Evolutionary conservation across 2,113 vertebrate species (phyloP), one percentile per base, ranked within the genome.

Genomic region (Gila orcuttii): DNA sequence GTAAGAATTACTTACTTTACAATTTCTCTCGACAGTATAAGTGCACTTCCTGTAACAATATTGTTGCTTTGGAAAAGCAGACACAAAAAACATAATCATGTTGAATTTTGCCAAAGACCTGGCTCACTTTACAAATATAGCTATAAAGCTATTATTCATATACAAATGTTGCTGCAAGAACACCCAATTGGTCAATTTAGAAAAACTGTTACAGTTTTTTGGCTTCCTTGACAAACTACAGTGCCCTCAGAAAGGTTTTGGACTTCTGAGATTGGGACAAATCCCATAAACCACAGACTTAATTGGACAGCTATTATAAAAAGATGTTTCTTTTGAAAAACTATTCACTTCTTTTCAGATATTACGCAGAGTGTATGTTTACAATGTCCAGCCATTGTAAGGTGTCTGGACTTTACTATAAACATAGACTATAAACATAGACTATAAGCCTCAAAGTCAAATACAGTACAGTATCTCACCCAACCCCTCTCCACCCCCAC

Each of bases 41-140:
- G 92, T 93, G 93, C 94, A 95, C 93, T 93, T 94, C 91, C 91
- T 93, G 94, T 91, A 95, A 95, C 94, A 95, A 94, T 93, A 90
- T 94, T 95, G 94, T 94, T 95, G 94, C 92, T 92, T 93, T 93
- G 85, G 80, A 88, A 93, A 93, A 94, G 91, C 93, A 83, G 89
- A 95, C 59, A 94, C 87, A 95, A 89, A 92, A 87, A 91, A 90
- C 91, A 86, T 92, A 85, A 83, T 86, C 88, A 82, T 76, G 86
- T 90, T 85, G 47, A 73, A 86, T 81, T 89, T 86, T 77, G 90
- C 88, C 55, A 86, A 50, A 87, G 45, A 81, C n/a, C 60, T 39
- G 66, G 84, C 69, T 62, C 68, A 87, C 71, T 85, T 62, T 79
- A 17, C n/a, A 76, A 88, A 83, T 80, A 86, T 28, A 84, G 39